These are phyloP conservation scores for Matsumyia berberina DNA, from an alignment of 2,888 invertebrate genomes.

Conservation along the genomic window DNA sequence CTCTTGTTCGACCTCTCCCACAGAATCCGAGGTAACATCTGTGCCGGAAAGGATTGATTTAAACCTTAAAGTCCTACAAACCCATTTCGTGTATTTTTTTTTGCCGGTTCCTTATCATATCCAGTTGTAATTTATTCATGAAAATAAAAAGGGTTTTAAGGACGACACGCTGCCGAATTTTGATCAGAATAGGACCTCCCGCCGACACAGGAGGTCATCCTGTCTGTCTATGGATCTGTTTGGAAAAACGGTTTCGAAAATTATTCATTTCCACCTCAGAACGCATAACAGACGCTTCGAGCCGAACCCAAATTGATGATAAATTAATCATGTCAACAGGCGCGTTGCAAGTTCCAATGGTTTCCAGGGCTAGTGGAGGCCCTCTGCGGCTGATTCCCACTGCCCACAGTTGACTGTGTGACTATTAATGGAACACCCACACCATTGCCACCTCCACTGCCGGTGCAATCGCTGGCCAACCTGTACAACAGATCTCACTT, in stretches of 20 bases:
- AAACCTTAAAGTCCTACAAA: constrained; percentile 27
- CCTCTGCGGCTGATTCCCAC: constrained; percentile 40
- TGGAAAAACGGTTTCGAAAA: constrained; percentile 49
- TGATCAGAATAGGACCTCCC: background rate
- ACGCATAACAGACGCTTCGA: constrained; percentile 45
- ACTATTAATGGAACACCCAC: constrained; percentile 72
- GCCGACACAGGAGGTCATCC: background rate
- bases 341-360: constrained; percentile 10
- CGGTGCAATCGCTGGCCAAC: constrained; percentile 48
- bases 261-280: constrained; percentile 70
- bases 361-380: constrained; percentile 25
- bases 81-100: constrained; percentile 23
- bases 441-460: constrained; percentile 33
- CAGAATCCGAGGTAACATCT: constrained; percentile 61
- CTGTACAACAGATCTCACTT: constrained; percentile 47
- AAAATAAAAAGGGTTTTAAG: constrained; percentile 47
- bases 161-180: constrained; percentile 17
- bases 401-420: constrained; percentile 27
- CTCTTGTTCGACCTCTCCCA: constrained; percentile 23
- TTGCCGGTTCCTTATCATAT: constrained; percentile 20
- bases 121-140: constrained; percentile 69
- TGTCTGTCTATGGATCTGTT: background rate
- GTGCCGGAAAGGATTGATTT: constrained; percentile 64
- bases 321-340: constrained; percentile 73
- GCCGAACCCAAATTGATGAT: constrained; percentile 64